Evolutionary conservation across 2,888 invertebrate genomes (phyloP), one percentile per base, ranked within the genome.

Genomic region (Mactromeris polynyma): DNA sequence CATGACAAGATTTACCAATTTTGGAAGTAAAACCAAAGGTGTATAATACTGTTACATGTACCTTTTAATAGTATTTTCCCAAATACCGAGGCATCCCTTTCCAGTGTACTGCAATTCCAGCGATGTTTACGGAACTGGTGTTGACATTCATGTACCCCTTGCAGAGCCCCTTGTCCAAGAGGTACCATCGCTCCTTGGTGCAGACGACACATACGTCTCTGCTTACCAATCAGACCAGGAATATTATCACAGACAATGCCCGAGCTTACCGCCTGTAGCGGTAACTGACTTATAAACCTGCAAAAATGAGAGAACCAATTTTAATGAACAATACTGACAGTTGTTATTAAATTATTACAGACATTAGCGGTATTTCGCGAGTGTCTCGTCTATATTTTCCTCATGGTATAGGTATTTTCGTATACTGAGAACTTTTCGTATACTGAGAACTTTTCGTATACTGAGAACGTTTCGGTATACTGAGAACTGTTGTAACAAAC

Each of bases 21-120:
- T n/a, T n/a, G n/a, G n/a, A n/a, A n/a, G n/a, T n/a, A n/a, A n/a
- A n/a, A n/a, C n/a, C n/a, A n/a, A n/a, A n/a, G n/a, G n/a, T n/a
- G n/a, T n/a, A n/a, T n/a, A n/a, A n/a, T 46, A 46, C 46, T 17
- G 17, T 3, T 14, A 26, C 31, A 54, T 2, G 69, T 93, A 97
- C 97, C 96, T 96, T 96, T 96, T 0, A 96, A 94, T 94, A 97
- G 95, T 80, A 96, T 94, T 91, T 97, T 97, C 19, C 97, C 97
- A 86, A 97, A 97, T n/a, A 97, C 96, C 0, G 96, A 96, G 4
- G 96, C 94, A 80, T 97, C 97, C 58, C 96, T 93, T 79, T 96
- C 94, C 0, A 96, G 91, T 0, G 96, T 96, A 80, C 95, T 94
- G 79, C 95, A 95, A 92, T 97, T 97, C 97, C 97, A 97, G 36